These are phyloP conservation scores for Camponotus pennsylvanicus DNA, from an alignment of 1,140 invertebrate species.

Conservation along the genomic window DNA sequence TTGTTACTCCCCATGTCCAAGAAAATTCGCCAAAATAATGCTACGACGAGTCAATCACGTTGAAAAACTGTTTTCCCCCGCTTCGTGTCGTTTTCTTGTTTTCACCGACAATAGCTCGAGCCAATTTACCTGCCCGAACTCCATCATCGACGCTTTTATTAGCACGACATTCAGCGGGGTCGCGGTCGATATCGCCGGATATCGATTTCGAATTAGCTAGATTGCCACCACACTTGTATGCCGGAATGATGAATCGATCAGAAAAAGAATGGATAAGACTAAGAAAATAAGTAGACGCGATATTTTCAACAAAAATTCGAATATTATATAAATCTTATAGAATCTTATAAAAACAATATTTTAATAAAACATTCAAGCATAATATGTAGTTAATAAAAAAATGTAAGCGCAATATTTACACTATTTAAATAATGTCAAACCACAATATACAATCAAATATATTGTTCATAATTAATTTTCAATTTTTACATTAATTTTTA, in stretches of 20 bases:
- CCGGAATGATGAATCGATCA: background rate
- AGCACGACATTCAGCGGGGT: constrained; percentile 40
- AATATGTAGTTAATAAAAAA: too few relatives aligned
- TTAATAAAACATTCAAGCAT: too few relatives aligned
- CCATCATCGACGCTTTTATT: constrained; percentile 68
- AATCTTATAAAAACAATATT: too few relatives aligned
- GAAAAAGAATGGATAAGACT: background rate
- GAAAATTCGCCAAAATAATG: constrained; percentile 53
- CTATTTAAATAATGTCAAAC: background rate
- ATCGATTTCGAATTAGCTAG: constrained; percentile 82
- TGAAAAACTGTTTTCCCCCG: constrained; percentile 70
- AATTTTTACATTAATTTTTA: background rate
- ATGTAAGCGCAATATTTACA: background rate
- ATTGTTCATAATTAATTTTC: background rate
- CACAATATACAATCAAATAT: background rate
- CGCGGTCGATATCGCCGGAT: constrained; percentile 77
- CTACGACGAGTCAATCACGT: constrained; percentile 74
- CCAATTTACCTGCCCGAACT: constrained; percentile 70
- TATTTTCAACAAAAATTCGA: background rate
- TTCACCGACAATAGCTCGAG: constrained; percentile 72
- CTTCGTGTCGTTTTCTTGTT: constrained; percentile 57
- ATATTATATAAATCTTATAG: background rate
- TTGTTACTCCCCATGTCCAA: background rate
- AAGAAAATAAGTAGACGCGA: background rate
- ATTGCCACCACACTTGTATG: constrained; percentile 60